Evolutionary conservation across 2,113 vertebrate species (phyloP).

Genomic region (Mellivora capensis): DNA sequence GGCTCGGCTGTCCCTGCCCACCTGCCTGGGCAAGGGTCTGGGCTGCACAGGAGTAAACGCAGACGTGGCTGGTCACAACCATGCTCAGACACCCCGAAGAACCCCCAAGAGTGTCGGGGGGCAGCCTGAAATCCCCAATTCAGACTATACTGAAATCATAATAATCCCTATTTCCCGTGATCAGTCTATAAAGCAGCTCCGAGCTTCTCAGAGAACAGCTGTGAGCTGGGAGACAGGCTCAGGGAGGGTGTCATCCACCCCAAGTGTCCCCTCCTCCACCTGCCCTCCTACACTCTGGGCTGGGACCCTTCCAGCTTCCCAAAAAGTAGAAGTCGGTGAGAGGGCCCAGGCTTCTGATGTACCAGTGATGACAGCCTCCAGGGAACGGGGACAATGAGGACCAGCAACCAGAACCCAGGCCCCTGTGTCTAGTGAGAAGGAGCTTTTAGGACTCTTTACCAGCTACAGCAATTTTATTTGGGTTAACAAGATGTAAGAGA

Average conservation of each 20-base stretch:
- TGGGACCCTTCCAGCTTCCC: rapidly evolving
- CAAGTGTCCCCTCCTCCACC: rapidly evolving
- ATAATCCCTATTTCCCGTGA: rapidly evolving
- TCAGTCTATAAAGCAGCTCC: background rate
- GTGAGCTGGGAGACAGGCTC: too few relatives aligned
- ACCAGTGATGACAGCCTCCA: background rate
- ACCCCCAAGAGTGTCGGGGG: rapidly evolving
- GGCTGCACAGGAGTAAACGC: too few relatives aligned
- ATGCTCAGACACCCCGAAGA: rapidly evolving
- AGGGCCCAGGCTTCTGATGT: background rate
- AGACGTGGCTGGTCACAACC: rapidly evolving
- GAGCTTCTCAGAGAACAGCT: too few relatives aligned
- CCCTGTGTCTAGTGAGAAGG: rapidly evolving
- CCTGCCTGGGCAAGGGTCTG: background rate
- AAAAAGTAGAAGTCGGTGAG: background rate
- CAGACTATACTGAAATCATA: too few relatives aligned
- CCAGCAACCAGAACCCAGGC: background rate
- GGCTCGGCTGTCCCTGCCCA: background rate
- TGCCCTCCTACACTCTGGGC: rapidly evolving
- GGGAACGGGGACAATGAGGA: background rate
- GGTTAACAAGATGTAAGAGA: background rate
- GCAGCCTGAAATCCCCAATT: too few relatives aligned
- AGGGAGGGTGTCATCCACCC: background rate
- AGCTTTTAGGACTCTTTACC: background rate
- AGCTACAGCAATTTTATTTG: background rate